phyloP scores from a whole-genome alignment of 2,113 vertebrate species.

The Steatornis caripensis region DNA sequence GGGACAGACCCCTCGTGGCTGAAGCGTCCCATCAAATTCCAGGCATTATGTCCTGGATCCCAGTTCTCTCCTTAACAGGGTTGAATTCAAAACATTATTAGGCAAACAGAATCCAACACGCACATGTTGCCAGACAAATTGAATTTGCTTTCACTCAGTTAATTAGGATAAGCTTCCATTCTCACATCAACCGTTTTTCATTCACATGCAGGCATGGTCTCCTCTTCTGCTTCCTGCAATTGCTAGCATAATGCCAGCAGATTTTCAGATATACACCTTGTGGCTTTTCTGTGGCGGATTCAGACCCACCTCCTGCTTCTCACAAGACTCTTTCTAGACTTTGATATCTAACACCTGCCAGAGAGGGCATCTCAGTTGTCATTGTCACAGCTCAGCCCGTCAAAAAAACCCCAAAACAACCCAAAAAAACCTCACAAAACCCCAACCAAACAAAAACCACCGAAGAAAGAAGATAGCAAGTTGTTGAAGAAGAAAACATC shows the following conservation, averaged over 20 bases:
- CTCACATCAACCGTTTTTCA: constrained; percentile 15
- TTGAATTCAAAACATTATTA: neutral
- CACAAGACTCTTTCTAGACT: neutral
- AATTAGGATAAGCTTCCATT: constrained; percentile 40
- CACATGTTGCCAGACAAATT: constrained; percentile 29
- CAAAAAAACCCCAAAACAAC: neutral
- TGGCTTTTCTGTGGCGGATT: neutral
- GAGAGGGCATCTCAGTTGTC: neutral
- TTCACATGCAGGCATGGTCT: neutral
- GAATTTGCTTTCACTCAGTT: constrained; percentile 26
- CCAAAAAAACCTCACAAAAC: neutral
- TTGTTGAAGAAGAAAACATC: neutral
- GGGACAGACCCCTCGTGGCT: neutral
- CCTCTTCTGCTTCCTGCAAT: neutral
- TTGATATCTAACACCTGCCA: neutral
- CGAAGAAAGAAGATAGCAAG: neutral
- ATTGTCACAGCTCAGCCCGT: neutral
- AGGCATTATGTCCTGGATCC: neutral
- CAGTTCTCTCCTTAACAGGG: neutral
- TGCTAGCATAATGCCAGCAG: neutral
- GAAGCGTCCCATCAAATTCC: neutral
- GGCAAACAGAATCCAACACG: neutral
- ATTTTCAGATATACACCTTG: neutral
- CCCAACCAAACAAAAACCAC: accelerated
- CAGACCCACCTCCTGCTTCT: neutral